Evolutionary conservation across 2,888 invertebrate genomes (phyloP), one percentile per base, ranked within the genome.

Genomic region (Pseudococcus longispinus): DNA sequence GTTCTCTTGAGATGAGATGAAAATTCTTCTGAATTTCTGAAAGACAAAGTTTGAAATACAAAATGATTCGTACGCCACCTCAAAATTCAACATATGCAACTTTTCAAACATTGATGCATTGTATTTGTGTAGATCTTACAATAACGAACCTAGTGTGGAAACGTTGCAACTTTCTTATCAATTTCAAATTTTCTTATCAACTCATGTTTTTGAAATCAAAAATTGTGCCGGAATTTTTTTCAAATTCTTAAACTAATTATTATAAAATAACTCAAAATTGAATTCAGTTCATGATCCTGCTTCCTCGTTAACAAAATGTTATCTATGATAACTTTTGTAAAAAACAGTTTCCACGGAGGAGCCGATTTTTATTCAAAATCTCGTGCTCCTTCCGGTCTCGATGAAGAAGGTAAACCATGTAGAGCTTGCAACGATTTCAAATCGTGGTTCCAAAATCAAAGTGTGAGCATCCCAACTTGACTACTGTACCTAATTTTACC

Each of bases 381-480:
- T 37, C 77, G 77, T 20, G 2, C 42, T 80, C 15, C 37, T 0
- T 42, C 77, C 1, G 77, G 37, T 20, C n/a, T 80, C 9, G 77
- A 80, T 42, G 37, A 80, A 46, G 86, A 86, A 29, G 86, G 77
- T 23, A 86, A 86, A 86, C 86, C 86, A 18, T 87, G 87, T 74
- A 60, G 87, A 83, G 84, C 87, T 46, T 87, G 87, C 32, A 83
- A 65, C 20, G 87, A 87, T 74, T 87, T 87, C 60, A 87, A 83
- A 84, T 74, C 84, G 18, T 87, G 87, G 87, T 55, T 83, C n/a
- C 51, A 51, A 46, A 51, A 32, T 87, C 83, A 70, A 87, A 70
- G 23, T 6, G 87, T 87, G 65, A 37, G 87, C n/a, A 42, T 44
- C 29, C 4, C n/a, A 84, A 55, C 1, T 20, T 18, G 18, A 1